phyloP scores from a whole-genome alignment of 1,140 invertebrate species.

The Theocolax elegans region DNA sequence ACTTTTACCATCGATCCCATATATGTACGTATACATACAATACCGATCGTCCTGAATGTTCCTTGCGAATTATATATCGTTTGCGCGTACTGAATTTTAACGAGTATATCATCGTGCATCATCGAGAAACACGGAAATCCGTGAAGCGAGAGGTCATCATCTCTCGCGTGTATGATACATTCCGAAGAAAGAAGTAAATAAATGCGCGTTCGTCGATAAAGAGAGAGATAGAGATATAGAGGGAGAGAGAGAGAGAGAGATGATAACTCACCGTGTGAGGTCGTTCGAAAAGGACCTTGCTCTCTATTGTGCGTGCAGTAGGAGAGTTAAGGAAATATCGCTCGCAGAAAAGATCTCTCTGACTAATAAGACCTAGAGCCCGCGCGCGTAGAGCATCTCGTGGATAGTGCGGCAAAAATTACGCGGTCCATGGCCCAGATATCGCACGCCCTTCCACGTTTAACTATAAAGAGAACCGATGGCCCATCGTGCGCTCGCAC shows the following conservation, averaged over 20 bases:
- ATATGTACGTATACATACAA: no score
- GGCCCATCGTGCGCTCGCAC: background rate
- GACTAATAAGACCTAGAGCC: conserved; percentile 36
- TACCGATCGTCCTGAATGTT: no score
- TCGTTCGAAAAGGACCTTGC: conserved; percentile 56
- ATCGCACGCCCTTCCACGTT: conserved; percentile 55
- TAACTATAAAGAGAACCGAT: conserved; percentile 25
- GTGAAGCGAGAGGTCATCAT: conserved; percentile 7
- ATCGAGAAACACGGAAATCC: background rate
- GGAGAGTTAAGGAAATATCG: conserved; percentile 54
- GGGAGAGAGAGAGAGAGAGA: no score
- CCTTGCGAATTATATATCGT: no score
- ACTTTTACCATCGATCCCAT: no score
- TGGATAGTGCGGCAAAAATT: conserved; percentile 20
- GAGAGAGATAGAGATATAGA: no score
- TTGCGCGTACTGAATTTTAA: no score
- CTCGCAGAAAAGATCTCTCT: conserved; percentile 18
- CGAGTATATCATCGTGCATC: no score
- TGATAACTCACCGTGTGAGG: no score
- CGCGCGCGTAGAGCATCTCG: background rate
- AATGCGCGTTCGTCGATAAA: no score
- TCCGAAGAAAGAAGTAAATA: no score
- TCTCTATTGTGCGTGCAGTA: conserved; percentile 51
- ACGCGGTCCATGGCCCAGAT: conserved; percentile 64
- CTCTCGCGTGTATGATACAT: background rate